Evolutionary conservation across 2,888 invertebrate genomes (phyloP).

Genomic region (Anarsia innoxiella): DNA sequence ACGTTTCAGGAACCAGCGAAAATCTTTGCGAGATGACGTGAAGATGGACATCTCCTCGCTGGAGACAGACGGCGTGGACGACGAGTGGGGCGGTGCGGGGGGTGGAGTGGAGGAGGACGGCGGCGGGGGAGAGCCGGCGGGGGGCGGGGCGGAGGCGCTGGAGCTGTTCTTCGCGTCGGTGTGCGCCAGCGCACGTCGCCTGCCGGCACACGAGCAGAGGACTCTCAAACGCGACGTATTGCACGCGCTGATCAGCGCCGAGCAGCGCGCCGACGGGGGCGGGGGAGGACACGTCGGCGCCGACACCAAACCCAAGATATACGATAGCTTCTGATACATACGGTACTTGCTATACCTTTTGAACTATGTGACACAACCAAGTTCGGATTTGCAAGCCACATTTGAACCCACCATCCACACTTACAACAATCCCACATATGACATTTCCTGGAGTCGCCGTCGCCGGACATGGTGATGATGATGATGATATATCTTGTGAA

Average conservation of each 20-base stretch:
- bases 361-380: no score
- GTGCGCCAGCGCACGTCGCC: constrained; percentile 54
- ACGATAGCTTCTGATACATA: neutral
- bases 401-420: no score
- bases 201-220: constrained; percentile 44
- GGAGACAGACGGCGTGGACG: constrained; percentile 36
- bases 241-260: constrained; percentile 48
- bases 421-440: no score
- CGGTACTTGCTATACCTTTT: no score
- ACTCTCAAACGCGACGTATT: constrained; percentile 48
- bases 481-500: no score
- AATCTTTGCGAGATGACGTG: constrained; percentile 29
- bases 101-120: constrained; percentile 17
- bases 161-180: constrained; percentile 67
- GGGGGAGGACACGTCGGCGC: neutral
- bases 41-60: constrained; percentile 39
- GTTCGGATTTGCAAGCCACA: no score
- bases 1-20: constrained; percentile 33
- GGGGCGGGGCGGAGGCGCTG: constrained; percentile 39
- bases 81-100: constrained; percentile 28
- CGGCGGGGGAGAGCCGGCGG: constrained; percentile 15
- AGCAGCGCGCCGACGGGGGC: constrained; percentile 44
- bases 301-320: constrained; percentile 14
- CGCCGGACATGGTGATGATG: no score
- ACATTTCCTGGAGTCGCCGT: no score